Conservation (phyloP, 2,888 invertebrate genomes). For the Diogma glabrata region DNA sequence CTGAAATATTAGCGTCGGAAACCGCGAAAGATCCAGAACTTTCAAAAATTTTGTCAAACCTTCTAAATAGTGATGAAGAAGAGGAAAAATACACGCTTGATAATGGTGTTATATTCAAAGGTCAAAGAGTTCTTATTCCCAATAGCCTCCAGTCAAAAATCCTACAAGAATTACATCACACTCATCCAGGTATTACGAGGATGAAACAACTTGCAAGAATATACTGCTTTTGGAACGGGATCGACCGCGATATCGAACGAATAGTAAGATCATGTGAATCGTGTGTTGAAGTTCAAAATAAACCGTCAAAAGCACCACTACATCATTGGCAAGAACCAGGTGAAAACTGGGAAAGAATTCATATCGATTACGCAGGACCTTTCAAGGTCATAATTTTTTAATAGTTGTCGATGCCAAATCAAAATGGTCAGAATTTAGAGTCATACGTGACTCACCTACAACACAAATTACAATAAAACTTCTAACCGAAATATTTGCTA, state of each 20-base stretch:
- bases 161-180: no score
- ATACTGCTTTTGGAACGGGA: neutral
- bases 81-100: no score
- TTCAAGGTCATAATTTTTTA: conserved; percentile 11
- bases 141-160: no score
- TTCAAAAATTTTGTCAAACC: neutral
- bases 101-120: no score
- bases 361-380: conserved; percentile 14
- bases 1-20: neutral
- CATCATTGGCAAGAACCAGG: conserved; percentile 15
- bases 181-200: neutral
- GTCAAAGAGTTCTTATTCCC: no score
- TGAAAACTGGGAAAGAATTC: conserved; percentile 14
- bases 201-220: no score
- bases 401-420: no score
- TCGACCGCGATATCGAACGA: neutral
- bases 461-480: no score
- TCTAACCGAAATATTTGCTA: no score
- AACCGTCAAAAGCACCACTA: conserved; percentile 10
- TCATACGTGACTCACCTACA: no score
- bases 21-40: neutral
- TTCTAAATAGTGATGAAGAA: no score
- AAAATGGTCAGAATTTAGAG: no score
- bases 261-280: neutral
- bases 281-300: neutral